Conservation (phyloP, 2,797 vertebrate species). For the Zalophus californianus region DNA sequence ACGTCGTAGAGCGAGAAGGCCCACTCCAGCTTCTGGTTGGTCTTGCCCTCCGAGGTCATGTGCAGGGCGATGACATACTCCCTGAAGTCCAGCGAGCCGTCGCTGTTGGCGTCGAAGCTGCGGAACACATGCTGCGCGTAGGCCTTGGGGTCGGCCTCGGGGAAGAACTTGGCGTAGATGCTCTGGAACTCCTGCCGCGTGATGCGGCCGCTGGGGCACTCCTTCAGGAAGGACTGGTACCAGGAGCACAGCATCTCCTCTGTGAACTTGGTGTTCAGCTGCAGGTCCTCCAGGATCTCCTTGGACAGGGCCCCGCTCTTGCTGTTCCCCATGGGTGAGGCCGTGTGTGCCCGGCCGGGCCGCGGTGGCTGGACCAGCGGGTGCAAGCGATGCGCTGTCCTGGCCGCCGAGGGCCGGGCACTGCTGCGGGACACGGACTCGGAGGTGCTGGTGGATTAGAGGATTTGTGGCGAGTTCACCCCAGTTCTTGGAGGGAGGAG, state of each 20-base stretch:
- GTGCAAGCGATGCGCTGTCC: not conserved
- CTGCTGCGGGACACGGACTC: not conserved
- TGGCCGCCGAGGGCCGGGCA: not conserved
- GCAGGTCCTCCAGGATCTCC: slow-evolving; percentile 95
- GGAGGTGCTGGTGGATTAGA: slow-evolving; percentile 58
- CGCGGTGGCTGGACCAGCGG: not conserved
- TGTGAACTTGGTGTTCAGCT: slow-evolving; percentile 92
- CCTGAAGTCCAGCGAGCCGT: slow-evolving; percentile 95
- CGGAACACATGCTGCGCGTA: slow-evolving; percentile 96
- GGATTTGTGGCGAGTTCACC: slow-evolving; percentile 63
- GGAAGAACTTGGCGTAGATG: slow-evolving; percentile 96
- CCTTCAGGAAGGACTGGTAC: slow-evolving; percentile 95
- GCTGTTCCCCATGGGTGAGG: slow-evolving; percentile 92
- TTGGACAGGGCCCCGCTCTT: slow-evolving; percentile 94
- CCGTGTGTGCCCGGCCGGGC: not conserved
- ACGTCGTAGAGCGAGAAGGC: slow-evolving; percentile 97
- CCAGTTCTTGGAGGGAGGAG: slow-evolving; percentile 49
- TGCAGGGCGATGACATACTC: slow-evolving; percentile 97
- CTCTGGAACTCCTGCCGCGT: slow-evolving; percentile 93
- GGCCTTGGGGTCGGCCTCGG: slow-evolving; percentile 92
- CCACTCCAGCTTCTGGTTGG: slow-evolving; percentile 96
- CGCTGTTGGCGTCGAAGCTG: slow-evolving; percentile 96
- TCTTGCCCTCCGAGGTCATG: slow-evolving; percentile 94
- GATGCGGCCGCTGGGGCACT: slow-evolving; percentile 95
- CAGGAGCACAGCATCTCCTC: slow-evolving; percentile 93